A percentile compares a stretch with the other conserved stretches of the same genome.
Conservation (phyloP, 2,888 invertebrate species). For the Microplitis deprimator region DNA sequence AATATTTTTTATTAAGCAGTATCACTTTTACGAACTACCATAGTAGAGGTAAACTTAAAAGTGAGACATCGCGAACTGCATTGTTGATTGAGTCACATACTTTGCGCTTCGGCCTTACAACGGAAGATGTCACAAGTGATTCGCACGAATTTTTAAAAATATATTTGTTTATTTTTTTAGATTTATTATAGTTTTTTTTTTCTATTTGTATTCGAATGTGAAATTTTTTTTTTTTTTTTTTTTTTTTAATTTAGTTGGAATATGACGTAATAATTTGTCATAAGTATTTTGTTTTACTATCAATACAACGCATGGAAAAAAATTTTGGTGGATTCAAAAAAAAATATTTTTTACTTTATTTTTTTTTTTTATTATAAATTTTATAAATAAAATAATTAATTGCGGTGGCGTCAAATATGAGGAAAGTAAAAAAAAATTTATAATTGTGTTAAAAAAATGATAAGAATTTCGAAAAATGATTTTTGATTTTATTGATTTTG, state of each 20-base stretch:
- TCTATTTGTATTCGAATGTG: not conserved
- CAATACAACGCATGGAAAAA: too few relatives aligned
- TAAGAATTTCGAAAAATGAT: not conserved
- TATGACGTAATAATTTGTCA: too few relatives aligned
- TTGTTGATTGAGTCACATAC: constrained; percentile 59
- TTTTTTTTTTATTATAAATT: too few relatives aligned
- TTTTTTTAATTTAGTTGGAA: too few relatives aligned
- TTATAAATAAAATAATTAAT: too few relatives aligned
- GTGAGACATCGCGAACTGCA: constrained; percentile 52
- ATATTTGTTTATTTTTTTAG: not conserved
- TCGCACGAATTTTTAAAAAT: constrained; percentile 33
- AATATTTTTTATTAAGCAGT: constrained; percentile 63
- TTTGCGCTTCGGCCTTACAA: constrained; percentile 53
- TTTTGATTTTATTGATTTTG: not conserved
- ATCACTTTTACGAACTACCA: constrained; percentile 57
- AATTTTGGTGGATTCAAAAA: too few relatives aligned
- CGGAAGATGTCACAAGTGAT: constrained; percentile 61
- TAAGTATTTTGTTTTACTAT: too few relatives aligned
- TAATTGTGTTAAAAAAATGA: too few relatives aligned
- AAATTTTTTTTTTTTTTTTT: not conserved
- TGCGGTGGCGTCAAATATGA: too few relatives aligned
- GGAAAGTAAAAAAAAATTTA: too few relatives aligned
- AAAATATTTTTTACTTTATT: too few relatives aligned
- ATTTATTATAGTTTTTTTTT: constrained; percentile 13
- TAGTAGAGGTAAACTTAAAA: constrained; percentile 37